Evolutionary conservation across 2,113 vertebrate genomes (phyloP).

Genomic region (Alaudala cheleensis): DNA sequence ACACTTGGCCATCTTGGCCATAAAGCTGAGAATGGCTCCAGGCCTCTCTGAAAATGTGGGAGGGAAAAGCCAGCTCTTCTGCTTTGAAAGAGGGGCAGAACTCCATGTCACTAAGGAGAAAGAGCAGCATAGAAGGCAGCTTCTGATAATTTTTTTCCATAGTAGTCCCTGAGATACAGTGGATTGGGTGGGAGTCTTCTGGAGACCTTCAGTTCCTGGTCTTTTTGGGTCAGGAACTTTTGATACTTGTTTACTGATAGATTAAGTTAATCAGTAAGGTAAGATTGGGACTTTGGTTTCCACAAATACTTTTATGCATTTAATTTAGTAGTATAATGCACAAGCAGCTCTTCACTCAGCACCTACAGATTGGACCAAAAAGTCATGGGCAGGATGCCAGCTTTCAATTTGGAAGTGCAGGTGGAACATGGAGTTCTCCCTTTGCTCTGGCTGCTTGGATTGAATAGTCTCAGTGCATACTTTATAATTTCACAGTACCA

Average conservation of each 20-base stretch:
- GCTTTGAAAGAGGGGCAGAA: too few species aligned
- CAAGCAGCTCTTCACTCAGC: not conserved
- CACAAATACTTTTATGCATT: not conserved
- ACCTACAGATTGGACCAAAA: not conserved
- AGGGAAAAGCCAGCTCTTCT: not conserved
- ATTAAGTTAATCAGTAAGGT: not conserved
- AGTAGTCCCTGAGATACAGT: not conserved
- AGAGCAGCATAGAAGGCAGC: not conserved
- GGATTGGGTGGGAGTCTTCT: not conserved
- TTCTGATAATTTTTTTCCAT: not conserved
- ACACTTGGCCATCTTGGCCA: accelerated
- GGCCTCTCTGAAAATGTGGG: not conserved
- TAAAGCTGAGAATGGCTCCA: not conserved
- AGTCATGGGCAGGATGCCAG: not conserved
- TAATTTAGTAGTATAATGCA: not conserved
- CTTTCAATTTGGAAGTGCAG: not conserved
- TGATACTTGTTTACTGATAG: not conserved
- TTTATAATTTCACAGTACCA: not conserved
- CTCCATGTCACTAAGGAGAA: not conserved
- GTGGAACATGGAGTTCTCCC: not conserved
- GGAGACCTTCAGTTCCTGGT: not conserved
- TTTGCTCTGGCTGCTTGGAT: not conserved
- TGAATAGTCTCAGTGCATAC: not conserved
- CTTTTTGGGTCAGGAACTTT: not conserved
- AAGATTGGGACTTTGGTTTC: not conserved